phyloP scores from a whole-genome alignment of 2,797 vertebrate genomes.

The Scomberomorus guttatus region DNA sequence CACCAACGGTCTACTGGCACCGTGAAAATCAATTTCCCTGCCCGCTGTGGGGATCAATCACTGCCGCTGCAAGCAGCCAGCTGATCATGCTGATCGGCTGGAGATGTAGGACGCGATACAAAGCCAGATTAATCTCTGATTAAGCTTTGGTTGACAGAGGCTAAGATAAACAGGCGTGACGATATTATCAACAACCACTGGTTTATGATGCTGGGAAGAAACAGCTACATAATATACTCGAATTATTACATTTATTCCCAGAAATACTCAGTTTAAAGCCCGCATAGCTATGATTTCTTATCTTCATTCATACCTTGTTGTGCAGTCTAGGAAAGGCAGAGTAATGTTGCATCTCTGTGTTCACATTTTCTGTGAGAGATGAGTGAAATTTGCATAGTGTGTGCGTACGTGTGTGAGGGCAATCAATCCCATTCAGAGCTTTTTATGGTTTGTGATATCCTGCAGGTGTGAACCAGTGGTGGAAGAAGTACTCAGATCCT shows the following conservation, averaged over 20 bases:
- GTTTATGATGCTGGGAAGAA: conserved; percentile 56
- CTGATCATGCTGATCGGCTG: conserved; percentile 9
- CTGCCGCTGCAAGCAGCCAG: not conserved
- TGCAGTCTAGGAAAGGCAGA: too few relatives aligned
- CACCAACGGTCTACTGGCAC: conserved; percentile 41
- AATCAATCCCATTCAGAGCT: conserved; percentile 17
- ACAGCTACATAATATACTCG: not conserved
- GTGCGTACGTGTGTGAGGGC: not conserved
- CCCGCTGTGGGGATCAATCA: conserved; percentile 35
- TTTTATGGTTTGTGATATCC: not conserved
- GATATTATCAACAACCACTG: conserved; percentile 27
- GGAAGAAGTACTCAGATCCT: not conserved
- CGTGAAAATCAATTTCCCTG: conserved; percentile 49
- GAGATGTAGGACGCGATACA: conserved; percentile 32
- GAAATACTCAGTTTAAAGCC: not conserved
- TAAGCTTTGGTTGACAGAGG: conserved; percentile 33
- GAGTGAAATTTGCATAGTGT: not conserved
- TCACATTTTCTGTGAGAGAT: not conserved
- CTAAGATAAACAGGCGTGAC: conserved; percentile 38
- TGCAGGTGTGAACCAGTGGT: conserved; percentile 22
- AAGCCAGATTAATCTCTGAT: conserved; percentile 26
- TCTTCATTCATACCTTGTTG: not conserved
- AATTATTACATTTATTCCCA: not conserved
- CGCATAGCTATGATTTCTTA: not conserved
- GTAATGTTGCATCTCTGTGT: not conserved